A percentile compares a stretch with the other conserved stretches of the same genome.
Conservation (phyloP, 2,797 vertebrate genomes). For the Halcyon smyrnensis region DNA sequence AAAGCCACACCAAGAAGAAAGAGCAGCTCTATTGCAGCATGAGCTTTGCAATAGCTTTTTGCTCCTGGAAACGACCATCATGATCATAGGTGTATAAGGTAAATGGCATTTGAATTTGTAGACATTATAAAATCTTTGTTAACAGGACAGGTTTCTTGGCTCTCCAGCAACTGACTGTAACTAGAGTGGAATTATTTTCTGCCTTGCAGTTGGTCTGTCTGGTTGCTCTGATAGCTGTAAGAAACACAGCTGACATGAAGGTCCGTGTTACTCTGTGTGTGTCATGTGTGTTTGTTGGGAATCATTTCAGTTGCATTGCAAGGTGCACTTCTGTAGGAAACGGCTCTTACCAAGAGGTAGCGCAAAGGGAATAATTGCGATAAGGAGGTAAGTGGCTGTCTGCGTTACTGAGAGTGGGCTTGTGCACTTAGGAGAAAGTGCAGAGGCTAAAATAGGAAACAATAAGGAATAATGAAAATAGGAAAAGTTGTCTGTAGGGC, state of each 20-base stretch:
- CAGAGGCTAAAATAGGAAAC: conserved; percentile 41
- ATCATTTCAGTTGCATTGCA: not conserved
- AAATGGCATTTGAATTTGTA: not conserved
- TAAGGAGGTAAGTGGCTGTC: not conserved
- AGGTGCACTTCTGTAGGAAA: not conserved
- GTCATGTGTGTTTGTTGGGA: not conserved
- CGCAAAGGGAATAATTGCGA: not conserved
- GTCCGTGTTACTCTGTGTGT: not conserved
- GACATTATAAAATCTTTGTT: not conserved
- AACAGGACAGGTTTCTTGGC: not conserved
- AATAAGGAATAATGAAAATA: not conserved
- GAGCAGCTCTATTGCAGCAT: not conserved
- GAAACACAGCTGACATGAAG: not conserved
- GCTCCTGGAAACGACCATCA: not conserved
- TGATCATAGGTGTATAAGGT: not conserved
- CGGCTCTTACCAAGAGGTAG: not conserved
- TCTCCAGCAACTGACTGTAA: not conserved
- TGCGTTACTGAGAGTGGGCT: not conserved
- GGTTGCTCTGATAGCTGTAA: not conserved
- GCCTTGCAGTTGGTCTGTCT: not conserved
- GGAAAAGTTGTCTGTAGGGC: not conserved
- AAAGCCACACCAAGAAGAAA: not conserved
- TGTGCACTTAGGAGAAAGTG: not conserved
- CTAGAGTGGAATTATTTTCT: not conserved
- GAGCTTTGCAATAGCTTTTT: not conserved